Evolutionary conservation across 2,888 invertebrate genomes (phyloP).

Genomic region (Agonopterix arenella): DNA sequence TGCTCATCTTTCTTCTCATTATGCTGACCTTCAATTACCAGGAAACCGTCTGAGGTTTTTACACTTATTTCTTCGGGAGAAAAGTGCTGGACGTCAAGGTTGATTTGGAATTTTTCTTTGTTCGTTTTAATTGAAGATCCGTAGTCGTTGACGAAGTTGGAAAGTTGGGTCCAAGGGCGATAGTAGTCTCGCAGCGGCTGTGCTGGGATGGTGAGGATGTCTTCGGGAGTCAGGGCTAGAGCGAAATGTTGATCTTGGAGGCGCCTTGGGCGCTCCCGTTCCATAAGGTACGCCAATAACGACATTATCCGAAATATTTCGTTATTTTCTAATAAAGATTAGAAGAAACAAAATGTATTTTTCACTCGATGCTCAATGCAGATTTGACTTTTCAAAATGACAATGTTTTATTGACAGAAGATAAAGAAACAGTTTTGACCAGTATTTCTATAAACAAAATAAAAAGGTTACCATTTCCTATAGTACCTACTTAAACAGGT

Average conservation of each 20-base stretch:
- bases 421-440: no score
- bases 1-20: constrained; percentile 82
- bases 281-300: constrained; percentile 18
- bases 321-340: not conserved
- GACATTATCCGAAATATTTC: constrained; percentile 17
- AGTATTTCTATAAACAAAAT: no score
- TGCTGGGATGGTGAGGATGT: constrained; percentile 27
- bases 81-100: constrained; percentile 84
- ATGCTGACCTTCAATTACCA: constrained; percentile 83
- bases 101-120: constrained; percentile 79
- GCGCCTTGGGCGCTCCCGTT: constrained; percentile 29
- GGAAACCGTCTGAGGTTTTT: constrained; percentile 78
- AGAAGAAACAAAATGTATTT: not conserved
- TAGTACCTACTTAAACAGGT: no score
- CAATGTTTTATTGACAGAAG: no score
- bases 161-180: constrained; percentile 27
- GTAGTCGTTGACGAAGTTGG: constrained; percentile 12
- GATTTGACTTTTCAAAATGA: no score
- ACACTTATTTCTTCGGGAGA: constrained; percentile 83
- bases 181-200: constrained; percentile 19
- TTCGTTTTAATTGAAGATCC: constrained; percentile 52
- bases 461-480: no score
- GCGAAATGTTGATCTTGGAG: constrained; percentile 47
- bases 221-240: constrained; percentile 40
- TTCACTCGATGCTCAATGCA: not conserved